Conservation (phyloP, 2,113 vertebrate species). For the Trichechus manatus region DNA sequence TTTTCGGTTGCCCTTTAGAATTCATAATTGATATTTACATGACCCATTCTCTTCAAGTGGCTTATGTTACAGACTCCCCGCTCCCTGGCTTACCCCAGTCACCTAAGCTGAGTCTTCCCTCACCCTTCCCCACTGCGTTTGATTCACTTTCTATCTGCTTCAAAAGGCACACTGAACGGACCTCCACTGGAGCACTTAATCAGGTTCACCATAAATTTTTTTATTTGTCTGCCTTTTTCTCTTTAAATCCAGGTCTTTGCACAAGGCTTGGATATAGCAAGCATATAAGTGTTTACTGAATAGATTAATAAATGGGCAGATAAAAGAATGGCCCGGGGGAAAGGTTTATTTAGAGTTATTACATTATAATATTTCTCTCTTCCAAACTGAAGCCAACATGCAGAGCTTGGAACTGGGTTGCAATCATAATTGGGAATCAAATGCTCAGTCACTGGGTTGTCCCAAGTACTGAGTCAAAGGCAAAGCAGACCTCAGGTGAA, state of each 20-base stretch:
- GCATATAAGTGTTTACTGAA: neutral
- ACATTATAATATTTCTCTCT: slow-evolving; percentile 10
- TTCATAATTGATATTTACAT: neutral
- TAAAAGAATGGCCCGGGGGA: neutral
- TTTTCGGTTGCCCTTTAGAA: neutral
- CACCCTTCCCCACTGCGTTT: neutral
- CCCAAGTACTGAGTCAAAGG: slow-evolving; percentile 4
- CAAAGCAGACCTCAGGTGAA: slow-evolving; percentile 2
- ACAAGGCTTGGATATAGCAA: neutral
- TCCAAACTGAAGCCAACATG: neutral
- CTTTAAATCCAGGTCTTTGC: neutral
- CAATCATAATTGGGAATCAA: slow-evolving; percentile 16
- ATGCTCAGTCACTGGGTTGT: neutral
- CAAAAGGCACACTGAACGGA: neutral
- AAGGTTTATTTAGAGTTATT: slow-evolving; percentile 32
- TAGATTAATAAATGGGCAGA: neutral
- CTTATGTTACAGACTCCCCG: neutral
- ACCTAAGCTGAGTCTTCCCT: neutral
- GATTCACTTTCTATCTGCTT: neutral
- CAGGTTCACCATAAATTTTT: neutral
- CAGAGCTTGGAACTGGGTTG: neutral
- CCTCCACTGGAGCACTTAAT: neutral
- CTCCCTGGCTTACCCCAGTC: neutral
- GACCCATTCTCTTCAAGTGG: neutral
- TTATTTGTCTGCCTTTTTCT: slow-evolving; percentile 19